These are phyloP conservation scores for Spizella passerina DNA, from an alignment of 2,797 vertebrate species.

Conservation along the genomic window DNA sequence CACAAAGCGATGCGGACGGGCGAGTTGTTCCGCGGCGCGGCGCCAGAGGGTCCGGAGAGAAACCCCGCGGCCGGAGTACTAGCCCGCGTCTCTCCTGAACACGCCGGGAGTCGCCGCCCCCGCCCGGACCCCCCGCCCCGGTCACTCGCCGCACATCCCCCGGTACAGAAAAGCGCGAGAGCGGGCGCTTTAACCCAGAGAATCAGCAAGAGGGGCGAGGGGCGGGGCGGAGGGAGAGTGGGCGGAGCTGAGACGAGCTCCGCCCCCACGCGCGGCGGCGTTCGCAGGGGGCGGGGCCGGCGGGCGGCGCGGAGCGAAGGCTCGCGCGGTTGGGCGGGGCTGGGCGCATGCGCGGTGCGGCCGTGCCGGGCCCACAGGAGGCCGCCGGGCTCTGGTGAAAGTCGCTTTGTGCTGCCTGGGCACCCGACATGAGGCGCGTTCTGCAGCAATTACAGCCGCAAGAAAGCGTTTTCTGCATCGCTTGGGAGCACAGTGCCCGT, in stretches of 20 bases:
- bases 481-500: fast-evolving
- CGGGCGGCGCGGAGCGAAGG: neutral
- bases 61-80: neutral
- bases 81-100: neutral
- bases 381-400: fast-evolving
- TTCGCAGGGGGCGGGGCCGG: neutral
- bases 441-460: too few species aligned
- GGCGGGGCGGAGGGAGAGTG: fast-evolving
- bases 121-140: too few species aligned
- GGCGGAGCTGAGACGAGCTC: fast-evolving
- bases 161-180: neutral
- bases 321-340: neutral
- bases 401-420: fast-evolving
- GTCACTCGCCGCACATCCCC: neutral
- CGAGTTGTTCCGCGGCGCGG: neutral
- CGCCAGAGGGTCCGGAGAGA: neutral
- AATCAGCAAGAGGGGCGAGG: neutral
- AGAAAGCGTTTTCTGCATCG: fast-evolving
- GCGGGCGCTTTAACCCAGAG: slow-evolving; percentile 11
- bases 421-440: fast-evolving
- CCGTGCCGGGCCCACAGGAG: fast-evolving
- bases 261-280: neutral
- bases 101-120: neutral
- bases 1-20: neutral
- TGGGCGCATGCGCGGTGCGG: fast-evolving